Base-by-base conservation (phyloP, 2,113 vertebrate genomes). In the Antechinus flavipes region DNA sequence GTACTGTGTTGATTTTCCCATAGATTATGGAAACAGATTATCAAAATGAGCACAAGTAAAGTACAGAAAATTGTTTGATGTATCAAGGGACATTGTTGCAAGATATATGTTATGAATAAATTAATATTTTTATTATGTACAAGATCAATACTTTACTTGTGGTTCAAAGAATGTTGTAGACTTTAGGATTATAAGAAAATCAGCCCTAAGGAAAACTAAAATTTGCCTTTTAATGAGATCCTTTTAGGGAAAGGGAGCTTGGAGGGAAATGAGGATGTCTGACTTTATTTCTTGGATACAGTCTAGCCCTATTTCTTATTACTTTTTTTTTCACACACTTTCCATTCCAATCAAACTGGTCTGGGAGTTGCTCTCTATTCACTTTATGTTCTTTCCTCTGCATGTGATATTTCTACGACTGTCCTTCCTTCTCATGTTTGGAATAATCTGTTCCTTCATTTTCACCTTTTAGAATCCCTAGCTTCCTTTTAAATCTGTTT, bases 121-220 rank as follows among this genome's bases (percentile, higher is more conserved):
- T 76, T 76, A 76, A 76, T 42, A 76, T 76, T 76, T 76, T 76
- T n/a, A 42, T 76, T 95, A 1, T 94, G 25, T 53, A 3, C 49
- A 19, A 91, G 19, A 76, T 30, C 47, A 8, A 7, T 90, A 93
- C 9, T 53, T 93, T 93, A 91, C 68, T 58, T 94, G 1, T 91
- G 96, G 91, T 14, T 92, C 26, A 94, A 95, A 94, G 55, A 54
- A 53, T 97, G 42, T 92, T 53, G 23, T 76, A 94, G 52, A 35
- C n/a, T 96, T 52, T 52, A 84, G 92, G 16, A 35, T 94, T 54
- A 61, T 91, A 84, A 52, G 26, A 61, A 95, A 96, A 54, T 90
- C 46, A 91, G 23, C 92, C 26, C 23, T 50, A 30, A 24, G 92
- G 22, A 24, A n/a, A 68, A 58, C 90, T 54, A 91, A 53, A 76